Percentiles rank a stretch among this genome's conserved stretches.
Conservation (phyloP, 2,888 invertebrate genomes). For the Tethea ocularis region DNA sequence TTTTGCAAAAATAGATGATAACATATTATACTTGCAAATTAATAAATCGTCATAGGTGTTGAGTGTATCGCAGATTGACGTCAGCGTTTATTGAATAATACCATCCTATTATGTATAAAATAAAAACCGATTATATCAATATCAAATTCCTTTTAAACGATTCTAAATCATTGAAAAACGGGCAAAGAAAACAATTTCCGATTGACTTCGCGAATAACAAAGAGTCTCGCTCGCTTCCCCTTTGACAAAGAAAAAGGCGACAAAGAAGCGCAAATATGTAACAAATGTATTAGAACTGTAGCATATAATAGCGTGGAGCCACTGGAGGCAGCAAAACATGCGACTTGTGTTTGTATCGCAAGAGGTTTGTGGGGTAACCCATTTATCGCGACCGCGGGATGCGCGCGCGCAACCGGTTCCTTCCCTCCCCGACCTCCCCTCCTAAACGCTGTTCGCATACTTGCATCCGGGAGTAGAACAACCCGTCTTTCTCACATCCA, state of each 20-base stretch:
- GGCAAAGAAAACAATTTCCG: conserved; percentile 1
- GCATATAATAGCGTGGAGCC: conserved; percentile 15
- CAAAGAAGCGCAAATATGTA: neutral
- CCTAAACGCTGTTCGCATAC: conserved; percentile 56
- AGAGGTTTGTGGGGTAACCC: conserved; percentile 83
- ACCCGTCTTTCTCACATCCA: conserved; percentile 32
- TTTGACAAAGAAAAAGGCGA: neutral
- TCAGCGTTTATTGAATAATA: conserved; percentile 28
- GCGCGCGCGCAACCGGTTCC: conserved; percentile 66
- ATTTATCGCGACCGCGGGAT: conserved; percentile 71
- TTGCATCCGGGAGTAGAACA: conserved; percentile 69
- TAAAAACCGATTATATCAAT: neutral
- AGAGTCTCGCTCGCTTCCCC: conserved; percentile 1
- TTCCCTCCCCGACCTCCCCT: conserved; percentile 39
- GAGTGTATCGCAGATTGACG: conserved; percentile 39
- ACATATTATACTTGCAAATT: conserved; percentile 52
- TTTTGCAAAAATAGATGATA: conserved; percentile 53
- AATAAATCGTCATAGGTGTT: conserved; percentile 51
- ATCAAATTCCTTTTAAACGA: neutral
- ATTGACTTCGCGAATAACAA: neutral
- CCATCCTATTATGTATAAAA: neutral
- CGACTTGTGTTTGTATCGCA: conserved; percentile 65
- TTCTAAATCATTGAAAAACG: conserved; percentile 6
- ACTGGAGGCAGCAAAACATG: conserved; percentile 29
- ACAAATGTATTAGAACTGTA: neutral